phyloP scores from a whole-genome alignment of 2,888 invertebrate species.

The Clistopyga incitator region DNA sequence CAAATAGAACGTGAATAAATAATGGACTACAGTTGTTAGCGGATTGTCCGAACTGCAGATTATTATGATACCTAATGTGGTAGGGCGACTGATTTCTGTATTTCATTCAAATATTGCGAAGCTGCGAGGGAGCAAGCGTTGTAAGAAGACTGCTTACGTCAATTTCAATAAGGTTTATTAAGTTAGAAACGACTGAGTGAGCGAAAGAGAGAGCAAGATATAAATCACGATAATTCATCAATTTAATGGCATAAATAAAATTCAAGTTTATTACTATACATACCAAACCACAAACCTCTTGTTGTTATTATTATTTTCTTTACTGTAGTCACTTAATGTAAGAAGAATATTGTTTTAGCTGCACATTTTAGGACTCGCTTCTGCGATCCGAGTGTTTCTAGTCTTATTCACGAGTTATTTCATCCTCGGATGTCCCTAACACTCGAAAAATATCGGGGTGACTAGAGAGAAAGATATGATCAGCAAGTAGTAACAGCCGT shows the following conservation, averaged over 20 bases:
- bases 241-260: slow-evolving; percentile 78
- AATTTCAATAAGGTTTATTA: slow-evolving; percentile 81
- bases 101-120: slow-evolving; percentile 78
- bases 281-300: slow-evolving; percentile 44
- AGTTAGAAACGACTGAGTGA: slow-evolving; percentile 70
- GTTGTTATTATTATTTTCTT: slow-evolving; percentile 46
- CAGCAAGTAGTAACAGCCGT: neutral
- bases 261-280: slow-evolving; percentile 78
- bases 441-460: neutral
- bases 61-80: slow-evolving; percentile 65
- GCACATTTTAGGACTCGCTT: neutral
- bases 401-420: neutral
- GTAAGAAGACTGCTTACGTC: slow-evolving; percentile 83
- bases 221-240: slow-evolving; percentile 73
- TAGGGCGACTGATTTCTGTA: slow-evolving; percentile 79
- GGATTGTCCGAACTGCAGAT: slow-evolving; percentile 63
- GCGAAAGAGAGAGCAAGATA: slow-evolving; percentile 56
- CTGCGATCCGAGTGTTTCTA: neutral
- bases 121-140: slow-evolving; percentile 82
- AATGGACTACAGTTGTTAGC: slow-evolving; percentile 48
- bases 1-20: slow-evolving; percentile 48
- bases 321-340: slow-evolving; percentile 23
- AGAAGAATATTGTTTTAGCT: neutral
- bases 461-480: slow-evolving; percentile 8
- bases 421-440: neutral